Base-by-base conservation (phyloP, 2,113 vertebrate genomes). In the Brienomyrus longianalis region DNA sequence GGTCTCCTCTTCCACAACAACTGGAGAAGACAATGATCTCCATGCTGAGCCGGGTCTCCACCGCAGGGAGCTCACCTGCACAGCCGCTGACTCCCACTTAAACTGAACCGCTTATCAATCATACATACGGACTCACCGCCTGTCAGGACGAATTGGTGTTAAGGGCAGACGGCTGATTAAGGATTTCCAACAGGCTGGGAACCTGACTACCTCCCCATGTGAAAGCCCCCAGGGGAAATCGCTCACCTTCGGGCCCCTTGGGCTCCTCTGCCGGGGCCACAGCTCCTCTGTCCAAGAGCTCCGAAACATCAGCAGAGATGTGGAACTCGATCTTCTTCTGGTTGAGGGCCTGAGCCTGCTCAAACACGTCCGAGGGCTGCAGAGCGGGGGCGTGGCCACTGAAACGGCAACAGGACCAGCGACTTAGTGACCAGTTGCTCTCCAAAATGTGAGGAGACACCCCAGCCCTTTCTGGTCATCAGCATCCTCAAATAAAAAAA, bases 311-410 rank as follows among this genome's bases (percentile, higher is more conserved):
- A 48, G 96, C 92, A 48, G 96, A 96, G 94, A 99, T 98, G 93
- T 98, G 97, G 93, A 99, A 98, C 93, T 99, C 97, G 0, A 99
- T 98, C 95, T 97, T 99, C 94, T 95, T 99, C 52, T 93, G 96
- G 21, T 96, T 96, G 39, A 97, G 62, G 0, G 96, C 92, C 88
- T 96, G 96, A 0, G 95, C 96, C 93, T 98, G 98, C 90, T 99
- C 98, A 92, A 99, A 99, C 47, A 99, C 98, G 89, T 99, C 98
- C 0, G 97, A 97, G 87, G 98, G 97, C 92, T 97, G 96, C 90
- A 99, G 93, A 5, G 94, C 50, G 43, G 96, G 93, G 88, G 95
- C 96, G 1, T 96, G 90, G 88, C 92, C 93, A 91, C 95, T 98
- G 91, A 95, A 94, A 94, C 94, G 89, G 92, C 91, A 90, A 95